phyloP scores from a whole-genome alignment of 2,113 vertebrate genomes.

The Semnornis frantzii region DNA sequence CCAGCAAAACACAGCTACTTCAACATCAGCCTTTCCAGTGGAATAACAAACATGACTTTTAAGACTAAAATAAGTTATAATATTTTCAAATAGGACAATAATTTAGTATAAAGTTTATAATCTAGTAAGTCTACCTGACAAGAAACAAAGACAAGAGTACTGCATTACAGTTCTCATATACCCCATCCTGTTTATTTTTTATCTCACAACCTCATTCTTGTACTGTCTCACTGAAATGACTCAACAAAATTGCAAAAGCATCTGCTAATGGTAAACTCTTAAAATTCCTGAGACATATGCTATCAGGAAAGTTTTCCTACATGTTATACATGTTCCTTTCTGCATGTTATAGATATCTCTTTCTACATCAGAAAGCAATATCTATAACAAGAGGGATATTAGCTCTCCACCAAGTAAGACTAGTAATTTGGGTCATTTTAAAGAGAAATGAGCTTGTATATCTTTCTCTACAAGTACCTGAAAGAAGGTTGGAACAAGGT shows the following conservation, averaged over 20 bases:
- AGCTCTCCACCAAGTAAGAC: not conserved
- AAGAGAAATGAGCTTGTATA: not conserved
- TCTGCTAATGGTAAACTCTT: not conserved
- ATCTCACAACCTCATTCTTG: not conserved
- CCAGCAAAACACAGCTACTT: conserved; percentile 65
- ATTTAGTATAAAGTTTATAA: conserved; percentile 42
- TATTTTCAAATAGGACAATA: conserved; percentile 52
- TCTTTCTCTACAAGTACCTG: not conserved
- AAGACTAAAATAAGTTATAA: conserved; percentile 30
- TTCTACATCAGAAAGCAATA: not conserved
- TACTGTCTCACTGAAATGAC: not conserved
- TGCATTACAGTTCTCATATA: not conserved
- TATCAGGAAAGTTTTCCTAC: not conserved
- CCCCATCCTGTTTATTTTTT: not conserved
- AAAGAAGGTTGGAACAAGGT: not conserved
- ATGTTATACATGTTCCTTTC: not conserved
- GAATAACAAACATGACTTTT: conserved; percentile 7
- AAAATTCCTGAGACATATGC: not conserved
- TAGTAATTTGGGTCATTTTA: not conserved
- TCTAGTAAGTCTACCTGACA: conserved; percentile 24
- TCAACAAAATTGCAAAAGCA: not conserved
- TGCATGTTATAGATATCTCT: no score
- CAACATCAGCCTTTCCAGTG: not conserved
- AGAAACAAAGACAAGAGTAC: not conserved
- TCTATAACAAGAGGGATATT: not conserved